A percentile compares a stretch with the other conserved stretches of the same genome.
Evolutionary conservation across 1,140 invertebrate species (phyloP).

Genomic region (Cherax quadricarinatus): DNA sequence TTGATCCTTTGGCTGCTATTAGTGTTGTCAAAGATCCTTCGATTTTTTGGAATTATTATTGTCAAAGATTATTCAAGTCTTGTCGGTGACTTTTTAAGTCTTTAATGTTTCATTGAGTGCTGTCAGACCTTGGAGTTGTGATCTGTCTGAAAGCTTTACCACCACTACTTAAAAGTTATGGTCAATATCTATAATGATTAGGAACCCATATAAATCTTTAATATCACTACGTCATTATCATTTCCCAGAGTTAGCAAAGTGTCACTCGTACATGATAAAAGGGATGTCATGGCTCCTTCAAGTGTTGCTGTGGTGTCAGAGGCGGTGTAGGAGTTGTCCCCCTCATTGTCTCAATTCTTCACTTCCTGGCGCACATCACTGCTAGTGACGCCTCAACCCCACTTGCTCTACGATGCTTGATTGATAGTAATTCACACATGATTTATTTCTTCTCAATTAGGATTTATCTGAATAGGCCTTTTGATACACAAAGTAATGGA

Average conservation of each 20-base stretch:
- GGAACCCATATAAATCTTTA: too few species aligned
- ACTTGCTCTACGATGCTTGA: neutral
- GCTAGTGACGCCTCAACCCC: neutral
- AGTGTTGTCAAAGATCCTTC: neutral
- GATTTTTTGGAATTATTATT: neutral
- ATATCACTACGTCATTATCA: too few species aligned
- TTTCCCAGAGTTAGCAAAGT: too few species aligned
- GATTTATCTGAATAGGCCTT: neutral
- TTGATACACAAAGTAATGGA: neutral
- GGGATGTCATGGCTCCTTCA: neutral
- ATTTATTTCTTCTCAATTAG: neutral
- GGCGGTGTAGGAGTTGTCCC: neutral
- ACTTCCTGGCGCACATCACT: slow-evolving; percentile 9
- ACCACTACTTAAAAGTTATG: too few species aligned
- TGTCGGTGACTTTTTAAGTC: too few species aligned
- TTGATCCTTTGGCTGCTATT: neutral
- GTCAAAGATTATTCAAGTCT: neutral
- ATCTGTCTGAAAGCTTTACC: too few species aligned
- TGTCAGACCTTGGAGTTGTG: too few species aligned
- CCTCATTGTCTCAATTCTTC: slow-evolving; percentile 12
- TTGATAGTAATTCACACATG: neutral
- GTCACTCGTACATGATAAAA: neutral
- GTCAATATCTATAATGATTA: too few species aligned
- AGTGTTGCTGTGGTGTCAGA: neutral
- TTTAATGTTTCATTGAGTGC: too few species aligned